Conservation (phyloP, 1,140 invertebrate species). For the Steinernema feltiae region DNA sequence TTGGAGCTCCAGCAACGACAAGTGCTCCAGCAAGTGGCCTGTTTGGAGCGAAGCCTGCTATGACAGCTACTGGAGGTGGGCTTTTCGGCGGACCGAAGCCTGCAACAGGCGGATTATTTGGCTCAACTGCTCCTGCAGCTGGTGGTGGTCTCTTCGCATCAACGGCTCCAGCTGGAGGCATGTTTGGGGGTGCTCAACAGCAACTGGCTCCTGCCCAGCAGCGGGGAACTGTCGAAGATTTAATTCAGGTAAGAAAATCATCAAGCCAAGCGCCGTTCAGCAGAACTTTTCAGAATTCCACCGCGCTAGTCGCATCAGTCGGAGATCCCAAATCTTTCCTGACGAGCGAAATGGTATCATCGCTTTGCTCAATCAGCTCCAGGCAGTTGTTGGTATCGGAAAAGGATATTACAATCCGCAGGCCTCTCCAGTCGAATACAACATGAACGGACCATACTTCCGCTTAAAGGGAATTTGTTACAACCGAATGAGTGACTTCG, state of each 20-base stretch:
- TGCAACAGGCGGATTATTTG: not conserved
- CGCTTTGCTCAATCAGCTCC: constrained; percentile 27
- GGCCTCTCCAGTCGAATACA: constrained; percentile 21
- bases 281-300: not conserved
- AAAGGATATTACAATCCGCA: constrained; percentile 23
- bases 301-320: constrained; percentile 22
- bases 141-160: not conserved
- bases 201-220: not conserved
- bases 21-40: not conserved
- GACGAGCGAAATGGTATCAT: constrained; percentile 26
- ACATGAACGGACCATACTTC: constrained; percentile 17
- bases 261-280: not conserved
- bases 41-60: too few relatives aligned
- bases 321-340: constrained; percentile 25
- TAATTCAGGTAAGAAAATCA: not conserved
- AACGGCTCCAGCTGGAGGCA: not conserved
- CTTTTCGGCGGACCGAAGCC: not conserved
- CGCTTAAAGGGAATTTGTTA: constrained; percentile 28
- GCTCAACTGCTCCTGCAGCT: too few relatives aligned
- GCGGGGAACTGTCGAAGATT: not conserved
- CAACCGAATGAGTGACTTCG: constrained; percentile 25
- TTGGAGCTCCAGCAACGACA: not conserved
- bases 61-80: not conserved
- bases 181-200: not conserved
- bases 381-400: constrained; percentile 20